Base-by-base conservation (phyloP, 2,888 invertebrate species). In the Drosophila vallismaia region DNA sequence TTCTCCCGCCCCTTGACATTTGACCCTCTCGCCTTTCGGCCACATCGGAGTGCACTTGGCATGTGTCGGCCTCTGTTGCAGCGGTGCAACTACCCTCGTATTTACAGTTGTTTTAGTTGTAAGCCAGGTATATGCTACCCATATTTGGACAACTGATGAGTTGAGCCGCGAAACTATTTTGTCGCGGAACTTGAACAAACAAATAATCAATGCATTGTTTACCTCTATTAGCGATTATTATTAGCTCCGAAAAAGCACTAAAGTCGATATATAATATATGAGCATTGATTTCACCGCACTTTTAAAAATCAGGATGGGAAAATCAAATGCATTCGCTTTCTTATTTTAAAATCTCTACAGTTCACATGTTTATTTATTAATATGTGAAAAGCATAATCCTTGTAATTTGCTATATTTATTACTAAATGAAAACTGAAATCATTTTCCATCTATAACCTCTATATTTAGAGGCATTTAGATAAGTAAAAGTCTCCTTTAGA, bases 41-140 rank as follows among this genome's bases (percentile, higher is more conserved):
- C 33, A 48, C 10, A 26, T 62, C 56, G 59, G 63, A 83, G 77
- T 71, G 84, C 84, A 79, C 79, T 83, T 77, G 75, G 71, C 64
- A 58, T 69, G 71, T 80, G 74, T 76, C 58, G 56, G 54, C 51
- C 62, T 54, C 49, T 64, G 38, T 46, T 53, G 14, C 6, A 31
- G 53, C 24, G 67, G 45, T 38, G 38, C 36, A 24, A 60, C 62
- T 48, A 36, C 14, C 9, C 12, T 9, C 12, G 2, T 10, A 42
- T 19, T 19, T 19, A 14, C 14, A 14, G 40, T 33, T 33, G 42
- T 55, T 44, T 57, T 48, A 46, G 56, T 48, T 64, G 63, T 26
- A 44, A 5, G 44, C 44, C 5, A 42, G 45, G 40, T 50, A 36
- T 38, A n/a, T 14, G 28, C 49, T 31, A 1, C 31, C 14, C 29